Percentiles rank a stretch among this genome's conserved stretches.
Evolutionary conservation across 2,888 invertebrate genomes (phyloP).

Genomic region (Rotaria macrura): DNA sequence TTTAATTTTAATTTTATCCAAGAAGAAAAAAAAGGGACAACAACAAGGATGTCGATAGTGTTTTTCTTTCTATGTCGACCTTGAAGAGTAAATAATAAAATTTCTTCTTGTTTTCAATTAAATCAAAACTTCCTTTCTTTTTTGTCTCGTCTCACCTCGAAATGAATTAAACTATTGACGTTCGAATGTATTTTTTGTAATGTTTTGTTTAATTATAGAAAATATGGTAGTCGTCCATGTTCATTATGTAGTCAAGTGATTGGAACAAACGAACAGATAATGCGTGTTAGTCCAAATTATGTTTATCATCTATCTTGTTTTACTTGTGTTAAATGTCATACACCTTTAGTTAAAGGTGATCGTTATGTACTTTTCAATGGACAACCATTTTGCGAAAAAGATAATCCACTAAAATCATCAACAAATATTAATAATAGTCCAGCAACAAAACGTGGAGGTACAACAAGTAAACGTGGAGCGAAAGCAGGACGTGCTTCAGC

Average conservation of each 20-base stretch:
- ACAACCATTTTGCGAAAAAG: conserved; percentile 33
- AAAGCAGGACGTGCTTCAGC: neutral
- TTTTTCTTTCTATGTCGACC: no score
- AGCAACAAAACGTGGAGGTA: neutral
- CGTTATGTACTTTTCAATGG: conserved; percentile 24
- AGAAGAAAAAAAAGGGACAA: no score
- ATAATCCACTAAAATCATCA: conserved; percentile 24
- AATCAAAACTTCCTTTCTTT: no score
- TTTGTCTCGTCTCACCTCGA: no score
- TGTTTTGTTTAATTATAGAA: neutral
- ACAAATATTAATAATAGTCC: neutral
- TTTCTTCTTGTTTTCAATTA: no score
- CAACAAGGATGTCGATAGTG: no score
- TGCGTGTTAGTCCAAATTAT: conserved; percentile 24
- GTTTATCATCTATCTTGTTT: conserved; percentile 32
- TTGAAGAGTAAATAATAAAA: no score
- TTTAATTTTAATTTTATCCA: neutral
- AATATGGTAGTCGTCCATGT: conserved; percentile 25
- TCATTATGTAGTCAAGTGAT: conserved; percentile 26
- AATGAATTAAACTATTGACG: no score
- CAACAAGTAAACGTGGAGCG: neutral
- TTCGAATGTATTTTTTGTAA: no score
- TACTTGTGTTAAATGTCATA: conserved; percentile 24
- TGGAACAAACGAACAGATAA: conserved; percentile 28
- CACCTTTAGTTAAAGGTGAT: conserved; percentile 23